Conservation (phyloP, 2,797 vertebrate species). For the Hylomyscus alleni region DNA sequence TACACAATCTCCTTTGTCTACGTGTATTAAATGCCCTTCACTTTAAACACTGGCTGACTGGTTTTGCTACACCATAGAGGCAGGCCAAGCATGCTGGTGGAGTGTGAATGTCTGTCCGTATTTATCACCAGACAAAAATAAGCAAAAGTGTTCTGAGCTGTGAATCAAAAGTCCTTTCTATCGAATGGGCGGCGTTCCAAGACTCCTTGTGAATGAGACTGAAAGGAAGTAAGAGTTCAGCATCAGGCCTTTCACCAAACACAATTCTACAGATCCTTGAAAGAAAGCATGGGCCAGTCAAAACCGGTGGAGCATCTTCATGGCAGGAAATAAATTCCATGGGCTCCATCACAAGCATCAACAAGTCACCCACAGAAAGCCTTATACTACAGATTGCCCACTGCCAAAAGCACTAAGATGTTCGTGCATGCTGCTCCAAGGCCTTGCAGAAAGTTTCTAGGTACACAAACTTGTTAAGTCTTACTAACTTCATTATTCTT, state of each 20-base stretch:
- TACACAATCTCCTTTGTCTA: constrained; percentile 58
- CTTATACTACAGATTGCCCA: no score
- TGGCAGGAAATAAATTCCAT: neutral
- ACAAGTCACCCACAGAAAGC: neutral
- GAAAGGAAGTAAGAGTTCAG: constrained; percentile 5
- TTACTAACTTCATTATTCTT: neutral
- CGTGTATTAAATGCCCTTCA: constrained; percentile 45
- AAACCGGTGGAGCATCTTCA: neutral
- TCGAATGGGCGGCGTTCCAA: constrained; percentile 34
- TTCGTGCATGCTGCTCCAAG: no score
- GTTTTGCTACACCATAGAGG: neutral
- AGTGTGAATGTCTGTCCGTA: neutral
- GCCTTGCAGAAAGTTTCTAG: neutral
- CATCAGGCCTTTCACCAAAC: constrained; percentile 57
- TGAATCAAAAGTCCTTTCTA: constrained; percentile 65
- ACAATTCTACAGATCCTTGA: constrained; percentile 31
- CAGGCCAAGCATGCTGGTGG: neutral
- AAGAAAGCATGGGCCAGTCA: neutral
- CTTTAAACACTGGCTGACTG: neutral
- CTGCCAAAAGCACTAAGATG: neutral
- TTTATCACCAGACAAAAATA: constrained; percentile 49
- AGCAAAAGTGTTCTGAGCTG: constrained; percentile 60
- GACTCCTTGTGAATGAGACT: constrained; percentile 61
- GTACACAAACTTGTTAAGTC: neutral
- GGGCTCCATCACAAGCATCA: neutral